Conservation (phyloP, 2,113 vertebrate species). For the Camelus dromedarius region DNA sequence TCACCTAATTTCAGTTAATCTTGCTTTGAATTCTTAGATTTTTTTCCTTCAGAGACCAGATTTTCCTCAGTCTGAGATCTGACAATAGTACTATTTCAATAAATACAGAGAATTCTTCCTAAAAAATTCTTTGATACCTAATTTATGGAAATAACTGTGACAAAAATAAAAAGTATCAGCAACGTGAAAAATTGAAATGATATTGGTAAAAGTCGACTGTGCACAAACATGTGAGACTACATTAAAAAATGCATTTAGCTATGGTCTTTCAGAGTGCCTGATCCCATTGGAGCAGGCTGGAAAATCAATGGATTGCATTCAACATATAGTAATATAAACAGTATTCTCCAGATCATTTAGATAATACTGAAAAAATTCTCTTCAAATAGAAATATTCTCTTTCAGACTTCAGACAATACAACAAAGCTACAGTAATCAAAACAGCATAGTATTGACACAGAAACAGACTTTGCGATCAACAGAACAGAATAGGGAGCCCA, state of each 20-base stretch:
- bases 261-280: slow-evolving; percentile 1
- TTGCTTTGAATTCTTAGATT: background rate
- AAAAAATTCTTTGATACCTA: background rate
- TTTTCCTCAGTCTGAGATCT: background rate
- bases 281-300: background rate
- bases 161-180: background rate
- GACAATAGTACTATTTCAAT: background rate
- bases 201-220: background rate
- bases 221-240: background rate
- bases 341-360: background rate
- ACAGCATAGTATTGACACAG: too few relatives aligned
- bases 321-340: background rate
- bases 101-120: background rate
- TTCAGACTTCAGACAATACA: too few relatives aligned
- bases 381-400: background rate
- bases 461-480: too few relatives aligned
- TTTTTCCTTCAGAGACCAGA: background rate
- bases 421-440: too few relatives aligned
- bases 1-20: background rate
- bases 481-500: too few relatives aligned
- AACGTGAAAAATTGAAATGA: background rate
- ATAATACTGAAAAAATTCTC: background rate
- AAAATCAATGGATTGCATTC: background rate
- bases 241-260: background rate
- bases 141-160: background rate